Evolutionary conservation across 2,888 invertebrate species (phyloP).

Genomic region (Tenthredo scrophulariae): DNA sequence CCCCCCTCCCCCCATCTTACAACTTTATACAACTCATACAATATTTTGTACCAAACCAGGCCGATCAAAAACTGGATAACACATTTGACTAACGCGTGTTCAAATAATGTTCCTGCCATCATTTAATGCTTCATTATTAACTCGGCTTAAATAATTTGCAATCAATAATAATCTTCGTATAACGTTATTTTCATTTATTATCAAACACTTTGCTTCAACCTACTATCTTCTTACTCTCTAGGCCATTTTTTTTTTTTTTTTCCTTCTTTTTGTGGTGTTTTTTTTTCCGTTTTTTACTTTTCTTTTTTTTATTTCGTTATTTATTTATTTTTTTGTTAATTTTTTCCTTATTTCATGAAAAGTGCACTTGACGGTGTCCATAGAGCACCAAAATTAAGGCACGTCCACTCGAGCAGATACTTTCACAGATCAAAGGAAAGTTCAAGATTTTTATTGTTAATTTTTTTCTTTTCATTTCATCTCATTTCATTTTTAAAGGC

Average conservation of each 20-base stretch:
- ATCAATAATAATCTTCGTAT: conserved; percentile 70
- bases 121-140: conserved; percentile 74
- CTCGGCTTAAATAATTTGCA: conserved; percentile 73
- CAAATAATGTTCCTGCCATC: conserved; percentile 76
- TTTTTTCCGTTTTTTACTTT: not conserved
- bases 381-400: conserved; percentile 75
- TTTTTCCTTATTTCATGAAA: conserved; percentile 66
- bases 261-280: not conserved
- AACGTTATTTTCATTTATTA: conserved; percentile 64
- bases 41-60: conserved; percentile 78
- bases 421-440: conserved; percentile 55
- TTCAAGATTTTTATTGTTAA: not conserved
- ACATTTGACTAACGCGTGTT: conserved; percentile 67
- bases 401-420: conserved; percentile 76
- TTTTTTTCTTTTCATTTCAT: not conserved
- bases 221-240: conserved; percentile 74
- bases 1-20: conserved; percentile 57
- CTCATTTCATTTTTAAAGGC: not conserved
- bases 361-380: conserved; percentile 77
- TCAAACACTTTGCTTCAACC: conserved; percentile 68
- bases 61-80: conserved; percentile 74
- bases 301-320: conserved; percentile 5
- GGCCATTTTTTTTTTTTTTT: conserved; percentile 70
- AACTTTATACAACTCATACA: conserved; percentile 76
- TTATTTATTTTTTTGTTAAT: conserved; percentile 6